Evolutionary conservation across 2,797 vertebrate species (phyloP), one percentile per base, ranked within the genome.

Genomic region (Helicolenus hilgendorfi): DNA sequence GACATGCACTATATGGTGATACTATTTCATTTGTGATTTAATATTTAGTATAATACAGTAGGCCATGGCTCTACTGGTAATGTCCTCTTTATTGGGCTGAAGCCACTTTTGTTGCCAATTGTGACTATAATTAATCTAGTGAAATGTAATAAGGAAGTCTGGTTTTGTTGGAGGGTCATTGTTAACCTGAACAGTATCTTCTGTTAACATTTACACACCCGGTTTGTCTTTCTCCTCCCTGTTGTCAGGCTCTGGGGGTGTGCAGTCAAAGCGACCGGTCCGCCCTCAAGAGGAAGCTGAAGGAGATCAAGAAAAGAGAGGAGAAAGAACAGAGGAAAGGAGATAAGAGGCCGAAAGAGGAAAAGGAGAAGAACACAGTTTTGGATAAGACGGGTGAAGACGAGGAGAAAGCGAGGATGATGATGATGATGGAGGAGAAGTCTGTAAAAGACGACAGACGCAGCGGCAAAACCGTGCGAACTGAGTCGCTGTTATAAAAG

Each of bases 261-360:
- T 96, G 97, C 77, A 98, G 97, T 91, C 98, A 98, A 80, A 97
- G 95, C 33, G 98, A 99, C 82, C 97, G 98, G 22, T 95, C 97
- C 18, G 95, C 89, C 64, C 97, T 98, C 84, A 98, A 98, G 96
- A 98, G 97, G 91, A 98, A 97, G 93, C 96, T 98, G 60, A 98
- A 98, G 92, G 98, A 98, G 93, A 98, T 99, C 89, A 98, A 94
- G 90, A 98, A 97, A 94, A 94, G 94, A 6, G 97, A 98, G 92
- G 98, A 98, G 71, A 98, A 98, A 79, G 97, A 96, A 77, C 98
- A 98, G 90, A 97, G 94, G 87, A 97, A 96, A 89, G 97, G 58
- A 62, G 96, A 93, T 6, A 93, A 84, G 69, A 90, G 62, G 65
- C 79, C 79, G 31, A 95, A 80, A 64, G 91, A 88, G 55, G 92